Evolutionary conservation across 2,113 vertebrate genomes (phyloP).

Genomic region (Brachionichthys hirsutus): DNA sequence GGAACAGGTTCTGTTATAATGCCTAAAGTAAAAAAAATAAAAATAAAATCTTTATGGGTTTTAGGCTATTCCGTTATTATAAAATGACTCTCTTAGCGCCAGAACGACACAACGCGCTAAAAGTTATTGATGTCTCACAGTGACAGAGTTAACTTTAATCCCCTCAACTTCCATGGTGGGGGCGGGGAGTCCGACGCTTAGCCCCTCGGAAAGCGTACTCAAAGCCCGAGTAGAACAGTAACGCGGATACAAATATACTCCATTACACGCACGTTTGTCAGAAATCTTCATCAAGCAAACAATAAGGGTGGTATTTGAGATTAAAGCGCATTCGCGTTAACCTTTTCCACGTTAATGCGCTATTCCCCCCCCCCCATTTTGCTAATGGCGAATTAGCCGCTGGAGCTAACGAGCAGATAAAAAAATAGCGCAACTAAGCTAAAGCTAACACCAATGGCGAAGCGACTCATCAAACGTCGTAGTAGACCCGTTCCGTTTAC

Average conservation of each 20-base stretch:
- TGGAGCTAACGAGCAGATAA: conserved; percentile 13
- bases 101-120: no score
- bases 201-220: conserved; percentile 13
- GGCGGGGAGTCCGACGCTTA: conserved; percentile 41
- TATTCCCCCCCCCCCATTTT: background rate
- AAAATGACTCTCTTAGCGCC: background rate
- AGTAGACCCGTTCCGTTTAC: background rate
- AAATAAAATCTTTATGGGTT: background rate
- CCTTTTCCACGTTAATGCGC: conserved; percentile 14
- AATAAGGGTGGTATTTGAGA: no score
- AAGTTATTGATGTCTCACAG: conserved; percentile 26
- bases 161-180: conserved; percentile 19
- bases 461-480: background rate
- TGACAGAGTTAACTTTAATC: conserved; percentile 39
- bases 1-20: conserved; percentile 12
- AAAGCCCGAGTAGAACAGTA: conserved; percentile 7
- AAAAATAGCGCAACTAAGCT: conserved; percentile 6
- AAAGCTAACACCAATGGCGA: conserved; percentile 21
- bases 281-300: background rate
- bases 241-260: background rate
- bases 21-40: no score
- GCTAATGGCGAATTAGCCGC: conserved; percentile 14
- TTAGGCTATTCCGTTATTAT: conserved; percentile 3
- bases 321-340: background rate
- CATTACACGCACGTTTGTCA: background rate